Percentiles rank a stretch among this genome's conserved stretches.
Evolutionary conservation across 2,113 vertebrate genomes (phyloP).

Genomic region (Astatotilapia flaviijosephi): DNA sequence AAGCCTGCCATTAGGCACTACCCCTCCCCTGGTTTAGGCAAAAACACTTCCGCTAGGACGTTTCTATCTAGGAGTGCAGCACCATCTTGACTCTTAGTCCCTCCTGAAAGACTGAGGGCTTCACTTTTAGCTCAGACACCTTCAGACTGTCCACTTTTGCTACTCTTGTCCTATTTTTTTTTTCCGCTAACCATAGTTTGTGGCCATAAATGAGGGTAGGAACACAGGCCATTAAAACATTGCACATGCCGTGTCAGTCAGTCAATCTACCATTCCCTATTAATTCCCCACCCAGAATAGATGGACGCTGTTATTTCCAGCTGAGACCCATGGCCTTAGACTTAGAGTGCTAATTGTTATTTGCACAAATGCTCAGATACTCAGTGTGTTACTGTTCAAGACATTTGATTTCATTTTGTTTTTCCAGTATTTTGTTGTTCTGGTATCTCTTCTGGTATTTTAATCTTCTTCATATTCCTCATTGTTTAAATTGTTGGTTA

Average conservation of each 20-base stretch:
- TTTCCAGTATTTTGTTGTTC: not conserved
- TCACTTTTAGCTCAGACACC: not conserved
- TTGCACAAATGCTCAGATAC: not conserved
- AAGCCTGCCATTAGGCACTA: not conserved
- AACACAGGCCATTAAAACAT: not conserved
- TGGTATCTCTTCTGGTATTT: not conserved
- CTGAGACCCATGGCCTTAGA: not conserved
- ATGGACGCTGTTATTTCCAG: not conserved
- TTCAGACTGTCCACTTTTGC: not conserved
- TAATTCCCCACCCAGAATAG: not conserved
- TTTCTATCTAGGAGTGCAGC: not conserved
- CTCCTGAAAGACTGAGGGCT: not conserved
- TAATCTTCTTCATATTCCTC: not conserved
- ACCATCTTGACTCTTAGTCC: not conserved
- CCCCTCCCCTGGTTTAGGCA: not conserved
- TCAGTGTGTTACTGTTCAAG: not conserved
- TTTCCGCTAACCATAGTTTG: rapidly evolving
- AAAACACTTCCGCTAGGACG: rapidly evolving
- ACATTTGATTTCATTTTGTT: not conserved
- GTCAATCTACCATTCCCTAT: not conserved
- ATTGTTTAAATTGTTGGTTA: not conserved
- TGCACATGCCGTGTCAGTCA: not conserved
- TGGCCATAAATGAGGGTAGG: not conserved
- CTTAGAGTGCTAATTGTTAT: not conserved
- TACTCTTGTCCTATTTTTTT: not conserved